phyloP scores from a whole-genome alignment of 2,797 vertebrate genomes.

The Peromyscus attwateri region DNA sequence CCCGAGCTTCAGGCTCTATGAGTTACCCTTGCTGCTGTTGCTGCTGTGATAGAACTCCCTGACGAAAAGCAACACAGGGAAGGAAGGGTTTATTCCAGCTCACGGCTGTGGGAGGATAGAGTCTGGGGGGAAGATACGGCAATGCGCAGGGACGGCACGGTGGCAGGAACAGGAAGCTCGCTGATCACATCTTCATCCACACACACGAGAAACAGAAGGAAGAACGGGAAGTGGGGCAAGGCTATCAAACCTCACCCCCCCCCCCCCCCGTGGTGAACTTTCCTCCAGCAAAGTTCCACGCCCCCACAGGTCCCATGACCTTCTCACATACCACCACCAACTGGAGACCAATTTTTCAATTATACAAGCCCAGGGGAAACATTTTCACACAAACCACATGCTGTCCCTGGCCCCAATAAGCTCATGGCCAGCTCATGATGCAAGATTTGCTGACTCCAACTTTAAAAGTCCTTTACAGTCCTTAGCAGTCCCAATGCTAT shows the following conservation, averaged over 20 bases:
- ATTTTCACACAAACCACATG: background rate
- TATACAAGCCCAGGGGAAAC: background rate
- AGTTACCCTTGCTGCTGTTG: background rate
- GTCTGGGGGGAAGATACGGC: background rate
- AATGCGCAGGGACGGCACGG: background rate
- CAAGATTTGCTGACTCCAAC: background rate
- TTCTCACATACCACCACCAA: background rate
- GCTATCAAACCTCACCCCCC: no score
- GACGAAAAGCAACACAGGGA: background rate
- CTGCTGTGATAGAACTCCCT: background rate
- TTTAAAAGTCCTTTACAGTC: background rate
- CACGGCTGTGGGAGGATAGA: background rate
- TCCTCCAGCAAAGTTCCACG: background rate
- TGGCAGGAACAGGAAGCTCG: background rate
- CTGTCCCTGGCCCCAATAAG: background rate
- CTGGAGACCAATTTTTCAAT: background rate
- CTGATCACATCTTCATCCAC: background rate
- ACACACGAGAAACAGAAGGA: background rate
- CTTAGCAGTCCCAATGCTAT: background rate
- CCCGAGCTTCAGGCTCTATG: background rate
- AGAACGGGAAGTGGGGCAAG: no score
- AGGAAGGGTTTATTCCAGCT: background rate
- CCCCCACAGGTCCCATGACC: background rate
- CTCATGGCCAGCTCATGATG: background rate
- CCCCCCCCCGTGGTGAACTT: no score